Conservation (phyloP, 1,140 invertebrate species). For the Hypothenemus hampei region DNA sequence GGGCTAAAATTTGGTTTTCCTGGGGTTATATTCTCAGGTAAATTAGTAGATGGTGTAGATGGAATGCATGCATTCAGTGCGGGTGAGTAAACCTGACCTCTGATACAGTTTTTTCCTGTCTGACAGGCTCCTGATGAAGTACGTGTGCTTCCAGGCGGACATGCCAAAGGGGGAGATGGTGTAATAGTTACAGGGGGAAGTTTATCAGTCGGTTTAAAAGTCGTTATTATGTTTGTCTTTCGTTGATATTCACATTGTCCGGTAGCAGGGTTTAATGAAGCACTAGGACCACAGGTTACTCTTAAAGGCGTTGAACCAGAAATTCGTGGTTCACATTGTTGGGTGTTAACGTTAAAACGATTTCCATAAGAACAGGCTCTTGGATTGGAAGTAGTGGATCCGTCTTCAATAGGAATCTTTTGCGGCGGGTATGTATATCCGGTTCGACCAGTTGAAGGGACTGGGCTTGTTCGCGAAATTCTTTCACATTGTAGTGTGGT, state of each 20-base stretch:
- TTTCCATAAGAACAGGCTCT: neutral
- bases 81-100: conserved; percentile 20
- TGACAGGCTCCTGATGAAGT: conserved; percentile 15
- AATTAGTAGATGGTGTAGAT: conserved; percentile 11
- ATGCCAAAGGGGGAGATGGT: neutral
- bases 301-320: no score
- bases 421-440: neutral
- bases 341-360: neutral
- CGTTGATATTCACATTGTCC: neutral
- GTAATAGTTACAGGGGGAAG: neutral
- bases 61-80: conserved; percentile 22
- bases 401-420: neutral
- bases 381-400: neutral
- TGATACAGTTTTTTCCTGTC: conserved; percentile 7
- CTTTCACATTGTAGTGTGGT: conserved; percentile 13
- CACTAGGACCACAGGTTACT: neutral
- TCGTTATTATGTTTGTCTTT: no score
- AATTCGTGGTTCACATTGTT: conserved; percentile 1
- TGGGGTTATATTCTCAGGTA: conserved; percentile 22
- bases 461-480: neutral
- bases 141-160: neutral
- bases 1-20: conserved; percentile 23
- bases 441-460: neutral
- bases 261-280: neutral
- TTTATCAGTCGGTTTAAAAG: neutral